Evolutionary conservation across 2,888 invertebrate species (phyloP), one percentile per base, ranked within the genome.

Genomic region (Dasysyrphus albostriatus): DNA sequence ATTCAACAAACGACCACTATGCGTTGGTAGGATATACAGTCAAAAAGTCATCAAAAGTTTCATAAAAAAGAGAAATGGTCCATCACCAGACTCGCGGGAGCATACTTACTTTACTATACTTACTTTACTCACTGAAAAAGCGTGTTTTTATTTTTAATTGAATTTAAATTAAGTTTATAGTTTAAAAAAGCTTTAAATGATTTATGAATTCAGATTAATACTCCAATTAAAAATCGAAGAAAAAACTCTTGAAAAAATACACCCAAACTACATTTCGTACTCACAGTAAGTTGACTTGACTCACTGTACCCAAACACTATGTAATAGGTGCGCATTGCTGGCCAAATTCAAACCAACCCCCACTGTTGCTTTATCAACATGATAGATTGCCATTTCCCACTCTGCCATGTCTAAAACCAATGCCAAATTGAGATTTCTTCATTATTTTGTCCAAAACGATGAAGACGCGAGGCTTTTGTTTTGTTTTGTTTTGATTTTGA

Each of bases 401-500:
- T 80, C 47, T 16, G 1, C 37, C 37, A 37, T 19, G n/a, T n/a
- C 19, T 54, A 24, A n/a, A 51, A 29, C 44, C 63, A 34, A 44
- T 70, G 34, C 44, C 69, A 76, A 84, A 72, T 72, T 59, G 14
- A 77, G 34, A 74, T 78, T 87, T 83, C 78, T 79, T 87, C 78
- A 82, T 78, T 70, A 70, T 39, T 73, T 44, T 44, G 47, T 59
- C 37, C 59, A 54, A n/a, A 39, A 72, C 59, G 73, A 47, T 49
- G 61, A 67, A 74, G 47, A 74, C 73, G 58, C 73, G 58, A 54
- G 56, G n/a, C 65, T 83, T 83, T n/a, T n/a, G n/a, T n/a, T 24
- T 24, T 24, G 24, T 24, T 24, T 67, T 63, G 69, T 83, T 87
- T 83, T 67, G 47, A 24, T 32, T 65, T 19, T 47, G 65, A 79